Evolutionary conservation across 2,888 invertebrate genomes (phyloP), one percentile per base, ranked within the genome.

Genomic region (Pseudococcus longispinus): DNA sequence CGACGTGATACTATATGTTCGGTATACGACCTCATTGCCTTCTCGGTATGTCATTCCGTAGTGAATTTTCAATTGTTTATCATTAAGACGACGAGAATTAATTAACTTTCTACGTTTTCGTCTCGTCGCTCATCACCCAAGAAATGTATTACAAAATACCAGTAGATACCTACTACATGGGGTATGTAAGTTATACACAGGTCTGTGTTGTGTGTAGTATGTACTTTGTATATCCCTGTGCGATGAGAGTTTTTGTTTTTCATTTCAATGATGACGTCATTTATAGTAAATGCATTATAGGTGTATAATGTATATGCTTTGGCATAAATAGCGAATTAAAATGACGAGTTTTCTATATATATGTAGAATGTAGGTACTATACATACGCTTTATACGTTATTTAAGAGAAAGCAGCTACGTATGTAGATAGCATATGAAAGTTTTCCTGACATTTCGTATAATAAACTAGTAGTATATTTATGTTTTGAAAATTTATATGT

Each of bases 61-160:
- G 60, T 60, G 60, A 60, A 60, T 60, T 60, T 60, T 60, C 60
- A 60, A 60, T 60, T 60, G 60, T 60, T 60, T 60, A 60, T 60
- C 60, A 60, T 60, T 60, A 60, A 60, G 60, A 60, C 60, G 60
- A 60, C 23, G 60, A 60, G 60, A 60, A 60, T 60, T 60, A 60
- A 60, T 60, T 60, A 60, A 60, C 60, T 60, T 60, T 60, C 9
- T 23, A 60, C 60, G 60, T 60, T 60, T 60, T 60, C 60, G 60
- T 60, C 60, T 60, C 60, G 60, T 60, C n/a, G 55, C 60, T 51
- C 60, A 60, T 23, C 60, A 23, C 9, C 60, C 11, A 60, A 55
- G 15, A 8, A 9, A 60, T 60, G 60, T 23, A 60, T n/a, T 55
- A 55, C 55, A n/a, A n/a, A 55, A 37, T 55, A 55, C n/a, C 20